Evolutionary conservation across 2,888 invertebrate genomes (phyloP).

Genomic region (Latrodectus hesperus): DNA sequence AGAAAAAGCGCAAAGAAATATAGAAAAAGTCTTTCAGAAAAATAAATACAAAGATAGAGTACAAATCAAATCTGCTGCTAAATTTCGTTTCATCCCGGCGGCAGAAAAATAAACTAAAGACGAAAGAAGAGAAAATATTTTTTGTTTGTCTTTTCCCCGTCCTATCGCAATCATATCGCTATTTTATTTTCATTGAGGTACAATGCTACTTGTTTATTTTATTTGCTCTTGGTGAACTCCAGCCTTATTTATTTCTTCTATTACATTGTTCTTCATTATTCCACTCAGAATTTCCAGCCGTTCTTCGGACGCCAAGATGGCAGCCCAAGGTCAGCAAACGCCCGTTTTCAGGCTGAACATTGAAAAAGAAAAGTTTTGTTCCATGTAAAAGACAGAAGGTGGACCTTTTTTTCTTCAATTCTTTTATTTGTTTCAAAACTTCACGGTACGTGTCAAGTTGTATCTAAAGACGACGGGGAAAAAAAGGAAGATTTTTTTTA

Average conservation of each 20-base stretch:
- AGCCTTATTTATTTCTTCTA: background rate
- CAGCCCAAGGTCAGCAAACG: too few species aligned
- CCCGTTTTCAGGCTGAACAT: background rate
- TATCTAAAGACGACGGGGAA: too few species aligned
- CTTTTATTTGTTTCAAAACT: background rate
- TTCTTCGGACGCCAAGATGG: too few species aligned
- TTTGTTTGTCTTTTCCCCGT: constrained; percentile 21
- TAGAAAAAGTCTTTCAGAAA: background rate
- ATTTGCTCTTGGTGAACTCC: background rate
- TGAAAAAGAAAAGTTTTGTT: constrained; percentile 1
- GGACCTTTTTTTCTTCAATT: constrained; percentile 12
- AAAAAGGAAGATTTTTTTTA: too few species aligned
- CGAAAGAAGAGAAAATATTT: background rate
- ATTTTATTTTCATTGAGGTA: constrained; percentile 49
- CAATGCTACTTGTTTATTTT: constrained; percentile 39
- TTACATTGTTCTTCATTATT: background rate
- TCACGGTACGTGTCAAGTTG: too few species aligned
- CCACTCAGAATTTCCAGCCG: background rate
- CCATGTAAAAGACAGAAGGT: constrained; percentile 8
- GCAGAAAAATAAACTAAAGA: background rate
- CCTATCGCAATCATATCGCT: constrained; percentile 47
- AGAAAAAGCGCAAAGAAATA: background rate
- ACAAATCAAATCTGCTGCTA: constrained; percentile 51
- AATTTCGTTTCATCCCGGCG: constrained; percentile 28
- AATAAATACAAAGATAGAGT: constrained; percentile 13